Evolutionary conservation across 2,888 invertebrate species (phyloP), one percentile per base, ranked within the genome.

Genomic region (Alitta virens): DNA sequence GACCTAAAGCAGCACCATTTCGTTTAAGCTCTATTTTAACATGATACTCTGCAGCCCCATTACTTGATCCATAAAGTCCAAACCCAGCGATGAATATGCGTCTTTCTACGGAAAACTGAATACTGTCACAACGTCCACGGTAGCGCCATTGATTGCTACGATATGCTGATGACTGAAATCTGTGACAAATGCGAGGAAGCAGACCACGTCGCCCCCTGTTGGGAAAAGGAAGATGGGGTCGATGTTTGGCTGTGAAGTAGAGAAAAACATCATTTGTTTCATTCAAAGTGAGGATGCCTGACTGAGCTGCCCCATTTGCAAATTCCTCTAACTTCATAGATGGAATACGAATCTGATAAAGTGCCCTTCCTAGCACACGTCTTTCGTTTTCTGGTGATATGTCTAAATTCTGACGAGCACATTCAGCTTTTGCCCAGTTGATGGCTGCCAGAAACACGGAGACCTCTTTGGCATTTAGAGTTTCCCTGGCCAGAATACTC

Each of bases 141-240:
- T 97, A 97, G 60, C 96, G 88, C 96, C 97, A 97, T 81, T 97
- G 96, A 79, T 96, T 97, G 75, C 93, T 93, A 72, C 96, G 88
- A 83, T 95, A 96, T 2, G 96, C 96, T 76, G 94, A 94, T 12
- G 95, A 95, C 82, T 94, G 94, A 81, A 97, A 97, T 79, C 96
- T 87, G 84, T 94, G 95, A 77, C 95, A 95, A 58, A 94, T 90
- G 89, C 93, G 92, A 68, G 94, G 91, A 83, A 92, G 92, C 18
- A 96, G 85, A 71, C 96, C 96, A 67, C 90, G 87, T 70, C 97
- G 86, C 14, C 91, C 85, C 81, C 91, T 92, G 53, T 88, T 88
- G 7, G 91, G 91, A 80, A 92, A 97, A 62, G 88, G 88, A 60
- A 96, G 84, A 68, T 85, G 85, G 23, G 96, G 95, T 82, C 94